Base-by-base conservation (phyloP, 1,140 invertebrate genomes). In the Drosophila grimshawi region DNA sequence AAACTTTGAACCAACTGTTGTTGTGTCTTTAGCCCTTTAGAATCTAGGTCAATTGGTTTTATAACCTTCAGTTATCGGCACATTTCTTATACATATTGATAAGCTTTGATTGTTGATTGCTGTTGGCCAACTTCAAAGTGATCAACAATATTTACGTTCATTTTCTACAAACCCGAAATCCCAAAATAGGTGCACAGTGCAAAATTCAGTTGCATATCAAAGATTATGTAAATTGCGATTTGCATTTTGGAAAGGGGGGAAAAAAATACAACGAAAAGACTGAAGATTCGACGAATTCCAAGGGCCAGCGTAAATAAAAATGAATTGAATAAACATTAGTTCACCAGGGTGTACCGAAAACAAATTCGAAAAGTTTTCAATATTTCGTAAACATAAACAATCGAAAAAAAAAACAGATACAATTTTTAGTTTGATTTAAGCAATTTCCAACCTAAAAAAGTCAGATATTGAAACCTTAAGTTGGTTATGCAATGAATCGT, bases 211-310 rank as follows among this genome's bases (percentile, higher is more conserved):
- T 60, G 46, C 43, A 4, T 19, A 10, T 35, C 53, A 71, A 64
- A 48, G 43, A 57, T 45, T 55, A 67, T 74, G 74, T 64, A 67
- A 78, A 75, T 48, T 81, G 70, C 79, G 75, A 81, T 81, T 81
- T 77, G 55, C 73, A 77, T 71, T 81, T 71, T 48, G 39, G 2
- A 69, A 69, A 64, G 32, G 56, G 30, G 39, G 7, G 64, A 69
- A 64, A 60, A 35, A 76, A 80, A 72, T 45, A 65, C 63, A 70
- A 57, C 11, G 46, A 46, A 43, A 8, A 3, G 48, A 61, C 45
- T 32, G 11, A 53, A 27, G 39, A 35, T 45, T 45, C 4, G 8
- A 65, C 46, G 29, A 57, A 78, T 70, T 78, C 43, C 60, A 68
- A 46, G 63, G 70, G 27, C 68, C 53, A 41, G 33, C 33, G 62